Conservation (phyloP, 2,113 vertebrate genomes). For the Vidua macroura region DNA sequence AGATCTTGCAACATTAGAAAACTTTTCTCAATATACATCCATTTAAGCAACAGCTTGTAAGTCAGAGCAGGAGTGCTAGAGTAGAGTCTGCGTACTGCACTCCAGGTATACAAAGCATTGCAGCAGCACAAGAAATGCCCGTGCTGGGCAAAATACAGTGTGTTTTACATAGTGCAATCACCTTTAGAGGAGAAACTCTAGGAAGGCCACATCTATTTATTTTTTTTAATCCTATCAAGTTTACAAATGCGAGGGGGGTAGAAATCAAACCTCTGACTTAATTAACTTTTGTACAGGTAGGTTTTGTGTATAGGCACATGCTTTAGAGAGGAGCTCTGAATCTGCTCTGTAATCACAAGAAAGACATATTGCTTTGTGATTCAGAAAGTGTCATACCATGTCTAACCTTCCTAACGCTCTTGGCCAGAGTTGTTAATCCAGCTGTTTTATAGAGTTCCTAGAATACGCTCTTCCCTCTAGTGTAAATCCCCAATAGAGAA, state of each 20-base stretch:
- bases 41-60: conserved; percentile 65
- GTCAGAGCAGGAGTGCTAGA: conserved; percentile 41
- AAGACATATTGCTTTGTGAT: conserved; percentile 59
- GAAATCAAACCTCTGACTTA: conserved; percentile 41
- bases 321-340: conserved; percentile 46
- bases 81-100: conserved; percentile 24
- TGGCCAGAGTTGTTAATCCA: background rate
- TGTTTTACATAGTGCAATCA: conserved; percentile 69
- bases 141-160: conserved; percentile 57
- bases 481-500: conserved; percentile 63
- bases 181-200: conserved; percentile 68
- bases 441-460: conserved; percentile 40
- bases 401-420: conserved; percentile 33
- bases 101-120: conserved; percentile 66
- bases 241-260: conserved; percentile 41
- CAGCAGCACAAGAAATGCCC: conserved; percentile 65
- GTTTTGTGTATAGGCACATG: conserved; percentile 59
- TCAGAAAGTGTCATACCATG: conserved; percentile 12
- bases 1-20: conserved; percentile 71
- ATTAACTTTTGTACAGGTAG: conserved; percentile 50
- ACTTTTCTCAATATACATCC: conserved; percentile 66
- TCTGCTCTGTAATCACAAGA: conserved; percentile 33
- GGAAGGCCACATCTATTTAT: conserved; percentile 52
- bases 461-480: conserved; percentile 48
- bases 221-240: conserved; percentile 7